Conservation (phyloP, 2,888 invertebrate genomes). For the Prosapia bicincta region DNA sequence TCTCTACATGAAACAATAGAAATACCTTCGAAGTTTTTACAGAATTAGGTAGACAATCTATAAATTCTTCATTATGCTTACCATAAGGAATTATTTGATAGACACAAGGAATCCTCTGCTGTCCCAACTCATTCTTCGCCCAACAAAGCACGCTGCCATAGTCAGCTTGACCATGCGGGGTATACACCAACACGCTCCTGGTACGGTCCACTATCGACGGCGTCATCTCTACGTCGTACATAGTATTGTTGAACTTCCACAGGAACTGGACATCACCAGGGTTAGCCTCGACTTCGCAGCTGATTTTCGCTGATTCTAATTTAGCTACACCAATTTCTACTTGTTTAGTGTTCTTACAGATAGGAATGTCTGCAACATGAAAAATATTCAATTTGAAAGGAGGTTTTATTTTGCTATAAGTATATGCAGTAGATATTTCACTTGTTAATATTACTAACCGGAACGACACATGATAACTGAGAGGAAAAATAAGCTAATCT, state of each 20-base stretch:
- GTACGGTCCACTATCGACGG: constrained; percentile 64
- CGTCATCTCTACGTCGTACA: constrained; percentile 65
- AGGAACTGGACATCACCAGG: constrained; percentile 66
- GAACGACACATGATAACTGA: no score
- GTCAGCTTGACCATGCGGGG: constrained; percentile 68
- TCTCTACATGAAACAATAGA: no score
- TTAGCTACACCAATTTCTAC: constrained; percentile 71
- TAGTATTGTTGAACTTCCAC: constrained; percentile 75
- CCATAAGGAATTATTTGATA: constrained; percentile 73
- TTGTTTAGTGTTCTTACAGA: constrained; percentile 65
- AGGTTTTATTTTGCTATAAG: no score
- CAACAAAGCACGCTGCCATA: constrained; percentile 72
- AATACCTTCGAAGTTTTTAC: no score
- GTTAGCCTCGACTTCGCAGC: constrained; percentile 70
- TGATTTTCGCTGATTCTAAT: constrained; percentile 62
- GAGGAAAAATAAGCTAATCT: no score
- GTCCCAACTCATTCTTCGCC: constrained; percentile 69
- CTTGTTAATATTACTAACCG: no score
- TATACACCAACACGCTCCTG: constrained; percentile 63
- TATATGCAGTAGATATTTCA: no score
- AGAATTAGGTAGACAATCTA: no score
- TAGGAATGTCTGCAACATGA: constrained; percentile 67
- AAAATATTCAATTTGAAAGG: no score
- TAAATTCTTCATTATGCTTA: constrained; percentile 40
- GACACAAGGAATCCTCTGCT: constrained; percentile 68